phyloP scores from a whole-genome alignment of 2,797 vertebrate genomes.

The Hoplostethus mediterraneus region DNA sequence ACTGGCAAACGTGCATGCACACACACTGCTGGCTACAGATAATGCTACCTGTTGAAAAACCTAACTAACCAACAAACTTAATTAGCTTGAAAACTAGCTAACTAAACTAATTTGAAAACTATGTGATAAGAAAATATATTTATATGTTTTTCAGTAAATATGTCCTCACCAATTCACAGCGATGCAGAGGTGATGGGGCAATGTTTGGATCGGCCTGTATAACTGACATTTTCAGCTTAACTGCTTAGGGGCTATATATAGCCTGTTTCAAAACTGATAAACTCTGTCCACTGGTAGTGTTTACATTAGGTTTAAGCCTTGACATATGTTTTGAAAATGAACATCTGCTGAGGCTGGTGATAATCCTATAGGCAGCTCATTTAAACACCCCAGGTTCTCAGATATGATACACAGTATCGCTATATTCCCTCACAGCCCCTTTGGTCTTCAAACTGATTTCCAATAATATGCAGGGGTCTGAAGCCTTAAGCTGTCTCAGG shows the following conservation, averaged over 20 bases:
- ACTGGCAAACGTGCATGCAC: not conserved
- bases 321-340: slow-evolving; percentile 85
- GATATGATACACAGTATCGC: slow-evolving; percentile 76
- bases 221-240: slow-evolving; percentile 68
- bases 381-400: slow-evolving; percentile 78
- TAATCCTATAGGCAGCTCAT: slow-evolving; percentile 85
- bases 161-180: slow-evolving; percentile 19
- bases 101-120: not conserved
- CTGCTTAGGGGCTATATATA: slow-evolving; percentile 73
- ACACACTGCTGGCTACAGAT: slow-evolving; percentile 29
- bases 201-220: slow-evolving; percentile 34
- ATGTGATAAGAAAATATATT: not conserved
- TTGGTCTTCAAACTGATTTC: slow-evolving; percentile 80
- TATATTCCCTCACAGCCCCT: slow-evolving; percentile 61
- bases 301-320: slow-evolving; percentile 81
- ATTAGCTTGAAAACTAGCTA: not conserved
- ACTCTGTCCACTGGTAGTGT: slow-evolving; percentile 82
- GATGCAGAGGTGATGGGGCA: slow-evolving; percentile 36
- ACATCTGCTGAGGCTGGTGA: slow-evolving; percentile 80
- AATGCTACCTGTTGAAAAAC: slow-evolving; percentile 44
- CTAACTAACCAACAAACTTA: not conserved
- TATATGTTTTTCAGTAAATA: not conserved
- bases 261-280: slow-evolving; percentile 83
- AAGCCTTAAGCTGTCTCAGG: slow-evolving; percentile 74
- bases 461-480: slow-evolving; percentile 70